Conservation (phyloP, 2,888 invertebrate genomes). For the Drosophila algonquin region DNA sequence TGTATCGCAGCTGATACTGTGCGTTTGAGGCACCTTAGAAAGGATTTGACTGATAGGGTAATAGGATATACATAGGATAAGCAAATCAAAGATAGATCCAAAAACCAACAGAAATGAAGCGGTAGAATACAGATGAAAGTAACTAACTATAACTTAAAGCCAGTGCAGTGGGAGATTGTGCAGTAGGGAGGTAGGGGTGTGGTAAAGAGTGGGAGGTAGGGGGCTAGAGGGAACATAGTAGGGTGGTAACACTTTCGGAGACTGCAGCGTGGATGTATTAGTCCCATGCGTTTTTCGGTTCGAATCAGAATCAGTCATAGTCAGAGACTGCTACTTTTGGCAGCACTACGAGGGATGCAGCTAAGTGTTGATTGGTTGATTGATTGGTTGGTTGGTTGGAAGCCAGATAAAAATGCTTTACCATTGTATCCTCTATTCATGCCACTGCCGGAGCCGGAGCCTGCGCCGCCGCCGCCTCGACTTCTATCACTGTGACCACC, state of each 20-base stretch:
- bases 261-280: conserved; percentile 35
- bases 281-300: conserved; percentile 10
- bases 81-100: conserved; percentile 23
- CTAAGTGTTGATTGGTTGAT: conserved; percentile 61
- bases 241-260: conserved; percentile 20
- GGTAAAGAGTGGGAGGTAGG: background rate
- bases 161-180: background rate
- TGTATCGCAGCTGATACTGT: conserved; percentile 9
- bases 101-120: background rate
- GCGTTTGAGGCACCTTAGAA: conserved; percentile 16
- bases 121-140: background rate
- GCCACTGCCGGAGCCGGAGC: conserved; percentile 84
- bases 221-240: background rate
- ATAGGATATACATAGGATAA: too few relatives aligned
- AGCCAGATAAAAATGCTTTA: conserved; percentile 78
- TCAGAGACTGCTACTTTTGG: conserved; percentile 36
- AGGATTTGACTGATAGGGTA: background rate
- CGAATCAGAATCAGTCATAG: conserved; percentile 20
- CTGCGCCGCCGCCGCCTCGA: conserved; percentile 84
- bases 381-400: conserved; percentile 49
- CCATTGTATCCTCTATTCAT: conserved; percentile 85
- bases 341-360: conserved; percentile 68
- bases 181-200: background rate
- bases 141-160: background rate
- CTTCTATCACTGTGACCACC: conserved; percentile 84